These are phyloP conservation scores for Podarcis lilfordi DNA, from an alignment of 2,797 vertebrate species.

Conservation along the genomic window DNA sequence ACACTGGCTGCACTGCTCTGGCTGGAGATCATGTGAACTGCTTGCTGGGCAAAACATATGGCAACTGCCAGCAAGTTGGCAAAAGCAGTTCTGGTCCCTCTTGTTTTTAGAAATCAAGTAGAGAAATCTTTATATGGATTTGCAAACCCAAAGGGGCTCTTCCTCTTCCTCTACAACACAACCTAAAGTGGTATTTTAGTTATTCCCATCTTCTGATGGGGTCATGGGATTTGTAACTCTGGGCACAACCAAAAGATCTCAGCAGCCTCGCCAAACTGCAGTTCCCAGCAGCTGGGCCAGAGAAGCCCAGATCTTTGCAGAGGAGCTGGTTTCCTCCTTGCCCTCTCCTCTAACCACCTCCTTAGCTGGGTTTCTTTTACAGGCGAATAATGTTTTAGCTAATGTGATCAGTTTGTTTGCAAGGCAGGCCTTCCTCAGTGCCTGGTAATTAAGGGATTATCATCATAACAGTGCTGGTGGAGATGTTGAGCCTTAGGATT, in stretches of 20 bases:
- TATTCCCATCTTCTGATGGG: neutral
- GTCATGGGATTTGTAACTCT: neutral
- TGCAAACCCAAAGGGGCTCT: neutral
- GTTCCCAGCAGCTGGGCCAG: neutral
- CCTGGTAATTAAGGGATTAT: constrained; percentile 70
- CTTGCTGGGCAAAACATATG: too few species aligned
- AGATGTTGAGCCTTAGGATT: constrained; percentile 54
- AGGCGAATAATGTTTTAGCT: constrained; percentile 33
- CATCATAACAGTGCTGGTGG: constrained; percentile 57
- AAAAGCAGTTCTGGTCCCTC: neutral
- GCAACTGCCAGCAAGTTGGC: too few species aligned
- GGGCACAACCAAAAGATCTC: neutral
- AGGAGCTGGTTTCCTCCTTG: neutral
- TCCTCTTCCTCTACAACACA: neutral
- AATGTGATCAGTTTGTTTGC: constrained; percentile 57
- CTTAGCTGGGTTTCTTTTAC: constrained; percentile 31
- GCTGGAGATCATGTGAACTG: too few species aligned
- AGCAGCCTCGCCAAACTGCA: neutral
- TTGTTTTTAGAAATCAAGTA: neutral
- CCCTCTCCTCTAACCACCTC: neutral
- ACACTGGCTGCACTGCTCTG: too few species aligned
- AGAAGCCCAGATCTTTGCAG: neutral
- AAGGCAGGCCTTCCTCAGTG: constrained; percentile 63
- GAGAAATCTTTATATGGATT: neutral
- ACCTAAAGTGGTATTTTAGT: neutral